Evolutionary conservation across 92 coral and sea anemone species (phyloP).

Genomic region (Palythoa grandis): DNA sequence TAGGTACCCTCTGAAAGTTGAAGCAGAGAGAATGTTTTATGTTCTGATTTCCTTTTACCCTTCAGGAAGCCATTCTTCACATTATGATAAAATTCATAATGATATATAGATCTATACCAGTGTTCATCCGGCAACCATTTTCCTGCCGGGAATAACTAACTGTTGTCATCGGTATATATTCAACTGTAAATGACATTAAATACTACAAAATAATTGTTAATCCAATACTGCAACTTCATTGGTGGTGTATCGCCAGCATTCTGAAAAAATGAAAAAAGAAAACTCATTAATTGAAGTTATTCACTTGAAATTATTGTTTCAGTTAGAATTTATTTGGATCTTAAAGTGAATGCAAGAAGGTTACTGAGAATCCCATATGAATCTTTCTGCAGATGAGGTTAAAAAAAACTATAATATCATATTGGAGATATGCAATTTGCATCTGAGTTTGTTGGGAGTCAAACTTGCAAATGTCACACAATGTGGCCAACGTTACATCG

Average conservation of each 20-base stretch:
- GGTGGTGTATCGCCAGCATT: neutral
- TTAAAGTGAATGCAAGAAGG: too few relatives aligned
- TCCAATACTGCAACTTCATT: neutral
- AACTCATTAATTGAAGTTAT: neutral
- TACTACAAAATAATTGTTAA: neutral
- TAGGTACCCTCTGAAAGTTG: slow-evolving; percentile 19
- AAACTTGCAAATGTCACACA: too few relatives aligned
- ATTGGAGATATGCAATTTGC: too few relatives aligned
- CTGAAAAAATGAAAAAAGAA: neutral
- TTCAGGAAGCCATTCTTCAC: neutral
- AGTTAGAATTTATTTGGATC: too few relatives aligned
- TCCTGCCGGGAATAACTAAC: slow-evolving; percentile 11
- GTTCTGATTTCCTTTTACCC: neutral
- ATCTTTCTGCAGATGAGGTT: too few relatives aligned
- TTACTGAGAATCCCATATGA: too few relatives aligned
- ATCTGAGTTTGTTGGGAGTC: too few relatives aligned
- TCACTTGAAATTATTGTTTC: too few relatives aligned
- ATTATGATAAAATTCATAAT: neutral
- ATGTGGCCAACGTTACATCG: too few relatives aligned
- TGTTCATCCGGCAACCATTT: slow-evolving; percentile 2
- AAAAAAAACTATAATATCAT: too few relatives aligned
- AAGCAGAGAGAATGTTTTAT: neutral
- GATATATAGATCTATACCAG: neutral
- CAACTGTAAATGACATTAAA: slow-evolving; percentile 24
- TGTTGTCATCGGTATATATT: slow-evolving; percentile 33